phyloP scores from a whole-genome alignment of 2,113 vertebrate species.

The human (Homo sapiens) region GRCh38 chr4:42604501-42605000 shows the following conservation, averaged over 20 bases:
- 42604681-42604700: background rate
- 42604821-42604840: background rate
- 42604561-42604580: background rate
- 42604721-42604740: background rate
- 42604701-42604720: background rate
- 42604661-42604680: background rate
- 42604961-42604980: background rate
- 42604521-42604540: background rate
- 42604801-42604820: background rate
- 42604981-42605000: background rate
- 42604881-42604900: background rate
- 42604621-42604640: background rate
- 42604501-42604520: background rate
- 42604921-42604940: background rate
- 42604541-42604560: background rate
- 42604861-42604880: background rate
- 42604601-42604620: background rate
- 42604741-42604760: background rate
- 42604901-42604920: background rate
- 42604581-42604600: background rate
- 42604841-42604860: background rate
- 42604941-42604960: background rate
- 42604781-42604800: background rate
- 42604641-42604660: background rate
- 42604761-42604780: background rate